These are phyloP conservation scores for Macheiramphus alcinus DNA, from an alignment of 2,113 vertebrate species.

Conservation along the genomic window DNA sequence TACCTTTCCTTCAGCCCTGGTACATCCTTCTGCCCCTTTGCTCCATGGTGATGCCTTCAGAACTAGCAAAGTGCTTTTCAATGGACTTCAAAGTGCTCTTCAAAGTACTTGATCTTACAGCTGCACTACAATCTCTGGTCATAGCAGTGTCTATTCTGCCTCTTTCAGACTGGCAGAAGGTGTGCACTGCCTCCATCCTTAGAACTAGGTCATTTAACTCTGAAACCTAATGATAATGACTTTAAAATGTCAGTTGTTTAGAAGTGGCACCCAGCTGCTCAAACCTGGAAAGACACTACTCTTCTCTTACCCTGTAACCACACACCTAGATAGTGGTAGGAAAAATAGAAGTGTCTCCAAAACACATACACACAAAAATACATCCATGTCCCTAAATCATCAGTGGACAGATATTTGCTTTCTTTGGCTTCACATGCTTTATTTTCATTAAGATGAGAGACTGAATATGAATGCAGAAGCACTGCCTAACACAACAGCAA, in stretches of 20 bases:
- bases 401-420: not conserved
- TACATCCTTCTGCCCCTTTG: not conserved
- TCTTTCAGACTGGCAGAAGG: not conserved
- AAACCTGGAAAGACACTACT: not conserved
- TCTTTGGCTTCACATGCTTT: not conserved
- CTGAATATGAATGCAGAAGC: not conserved
- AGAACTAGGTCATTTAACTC: not conserved
- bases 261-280: not conserved
- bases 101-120: not conserved
- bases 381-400: not conserved
- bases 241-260: not conserved
- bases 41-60: not conserved
- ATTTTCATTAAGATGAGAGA: not conserved
- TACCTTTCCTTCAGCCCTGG: not conserved
- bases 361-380: not conserved
- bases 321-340: not conserved
- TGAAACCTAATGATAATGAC: not conserved
- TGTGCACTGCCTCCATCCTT: not conserved
- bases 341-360: not conserved
- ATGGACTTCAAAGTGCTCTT: not conserved
- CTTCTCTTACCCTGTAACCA: not conserved
- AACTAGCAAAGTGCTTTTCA: not conserved
- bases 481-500: not conserved
- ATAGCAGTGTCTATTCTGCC: not conserved
- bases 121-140: not conserved